These are phyloP conservation scores for Enteromius viviparus DNA, from an alignment of 2,797 vertebrate genomes.

Conservation along the genomic window DNA sequence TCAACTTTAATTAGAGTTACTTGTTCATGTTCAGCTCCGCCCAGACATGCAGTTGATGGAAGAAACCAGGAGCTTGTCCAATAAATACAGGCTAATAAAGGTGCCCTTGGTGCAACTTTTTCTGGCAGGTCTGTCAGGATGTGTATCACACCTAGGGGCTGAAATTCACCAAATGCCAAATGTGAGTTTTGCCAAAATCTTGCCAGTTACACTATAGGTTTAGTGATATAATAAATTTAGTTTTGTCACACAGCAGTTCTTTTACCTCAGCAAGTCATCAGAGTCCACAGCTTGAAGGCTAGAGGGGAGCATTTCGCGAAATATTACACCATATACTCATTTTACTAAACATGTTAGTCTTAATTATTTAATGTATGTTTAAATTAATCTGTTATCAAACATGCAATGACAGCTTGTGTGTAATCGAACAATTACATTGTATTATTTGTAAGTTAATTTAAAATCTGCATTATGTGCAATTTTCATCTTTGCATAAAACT, in stretches of 20 bases:
- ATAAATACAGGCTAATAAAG: slow-evolving; percentile 60
- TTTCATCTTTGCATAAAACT: no score
- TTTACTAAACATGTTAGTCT: no score
- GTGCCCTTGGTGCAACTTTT: slow-evolving; percentile 64
- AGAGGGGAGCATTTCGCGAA: no score
- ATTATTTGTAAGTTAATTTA: no score
- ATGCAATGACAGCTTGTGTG: no score
- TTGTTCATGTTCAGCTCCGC: slow-evolving; percentile 74
- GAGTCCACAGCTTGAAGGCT: no score
- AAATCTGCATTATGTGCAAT: no score
- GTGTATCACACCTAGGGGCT: slow-evolving; percentile 29
- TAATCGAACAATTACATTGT: no score
- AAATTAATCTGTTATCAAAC: no score
- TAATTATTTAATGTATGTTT: no score
- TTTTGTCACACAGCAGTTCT: neutral
- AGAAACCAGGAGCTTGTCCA: slow-evolving; percentile 56
- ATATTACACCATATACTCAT: no score
- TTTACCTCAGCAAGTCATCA: no score
- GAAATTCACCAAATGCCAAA: neutral
- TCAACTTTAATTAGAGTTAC: slow-evolving; percentile 83
- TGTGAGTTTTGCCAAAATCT: neutral
- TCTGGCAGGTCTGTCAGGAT: slow-evolving; percentile 46
- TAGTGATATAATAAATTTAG: neutral
- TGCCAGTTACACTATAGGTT: neutral
- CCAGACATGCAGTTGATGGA: slow-evolving; percentile 69